A percentile compares a stretch with the other conserved stretches of the same genome.
Conservation (phyloP, 2,113 vertebrate species). For the Microtus pennsylvanicus region DNA sequence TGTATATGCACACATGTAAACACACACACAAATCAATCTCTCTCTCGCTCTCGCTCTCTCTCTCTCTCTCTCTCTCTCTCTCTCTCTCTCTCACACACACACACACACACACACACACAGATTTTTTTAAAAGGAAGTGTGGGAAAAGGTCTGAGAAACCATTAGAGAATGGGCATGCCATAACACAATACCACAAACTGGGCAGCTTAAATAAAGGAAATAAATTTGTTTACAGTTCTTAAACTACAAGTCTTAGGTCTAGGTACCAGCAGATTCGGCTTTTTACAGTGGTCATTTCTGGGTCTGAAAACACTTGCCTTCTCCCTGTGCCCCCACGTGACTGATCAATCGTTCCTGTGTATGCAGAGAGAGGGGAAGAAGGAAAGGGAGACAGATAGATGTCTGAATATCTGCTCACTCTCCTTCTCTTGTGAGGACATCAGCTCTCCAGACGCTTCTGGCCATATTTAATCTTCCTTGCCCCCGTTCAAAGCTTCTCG, state of each 20-base stretch:
- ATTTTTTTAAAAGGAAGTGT: neutral
- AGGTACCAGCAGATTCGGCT: neutral
- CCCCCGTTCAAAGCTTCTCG: neutral
- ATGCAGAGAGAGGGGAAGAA: neutral
- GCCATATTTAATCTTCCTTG: neutral
- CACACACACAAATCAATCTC: neutral
- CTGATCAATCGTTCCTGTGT: neutral
- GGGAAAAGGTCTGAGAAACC: conserved; percentile 12
- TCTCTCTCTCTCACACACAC: neutral
- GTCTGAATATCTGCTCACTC: neutral
- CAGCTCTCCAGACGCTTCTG: neutral
- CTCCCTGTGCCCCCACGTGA: neutral
- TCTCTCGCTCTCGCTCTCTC: too few species aligned
- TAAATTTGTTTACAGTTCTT: neutral
- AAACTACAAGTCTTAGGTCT: neutral
- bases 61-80: too few species aligned
- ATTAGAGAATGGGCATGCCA: neutral
- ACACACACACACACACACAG: too few species aligned
- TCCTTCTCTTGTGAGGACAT: neutral
- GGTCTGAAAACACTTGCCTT: neutral
- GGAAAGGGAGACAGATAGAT: neutral
- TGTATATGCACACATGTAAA: too few species aligned
- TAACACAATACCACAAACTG: neutral
- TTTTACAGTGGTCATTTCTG: neutral
- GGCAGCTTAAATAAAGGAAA: neutral